Evolutionary conservation across 2,888 invertebrate species (phyloP).

Genomic region (Monochamus alternatus): DNA sequence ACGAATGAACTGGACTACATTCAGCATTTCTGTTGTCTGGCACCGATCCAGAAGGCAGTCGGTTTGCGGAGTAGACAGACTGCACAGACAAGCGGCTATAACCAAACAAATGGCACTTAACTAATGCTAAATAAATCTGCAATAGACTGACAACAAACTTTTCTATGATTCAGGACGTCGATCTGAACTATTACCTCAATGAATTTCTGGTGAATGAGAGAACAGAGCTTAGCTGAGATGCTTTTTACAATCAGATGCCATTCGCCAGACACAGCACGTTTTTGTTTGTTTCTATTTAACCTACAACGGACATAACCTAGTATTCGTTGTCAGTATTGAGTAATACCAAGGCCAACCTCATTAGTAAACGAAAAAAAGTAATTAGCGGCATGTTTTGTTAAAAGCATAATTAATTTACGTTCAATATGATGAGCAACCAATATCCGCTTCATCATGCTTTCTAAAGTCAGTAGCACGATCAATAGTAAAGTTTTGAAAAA

Average conservation of each 20-base stretch:
- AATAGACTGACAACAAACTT: neutral
- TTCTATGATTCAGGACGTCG: conserved; percentile 14
- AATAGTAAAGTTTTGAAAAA: no score
- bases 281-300: conserved; percentile 4
- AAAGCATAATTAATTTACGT: no score
- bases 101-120: conserved; percentile 36
- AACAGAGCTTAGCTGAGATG: neutral
- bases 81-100: conserved; percentile 26
- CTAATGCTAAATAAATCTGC: conserved; percentile 31
- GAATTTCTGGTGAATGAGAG: neutral
- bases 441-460: no score
- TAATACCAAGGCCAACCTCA: conserved; percentile 5
- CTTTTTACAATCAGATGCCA: neutral
- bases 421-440: no score
- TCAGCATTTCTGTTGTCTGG: conserved; percentile 2
- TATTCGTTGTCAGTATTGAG: neutral
- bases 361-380: neutral
- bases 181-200: neutral
- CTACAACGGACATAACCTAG: neutral
- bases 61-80: conserved; percentile 9
- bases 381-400: no score
- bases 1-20: conserved; percentile 13
- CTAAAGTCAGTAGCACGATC: no score
- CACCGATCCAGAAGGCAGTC: conserved; percentile 19
- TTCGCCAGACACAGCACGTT: no score